These are phyloP conservation scores for Valencia hispanica DNA, from an alignment of 2,797 vertebrate genomes.

Conservation along the genomic window DNA sequence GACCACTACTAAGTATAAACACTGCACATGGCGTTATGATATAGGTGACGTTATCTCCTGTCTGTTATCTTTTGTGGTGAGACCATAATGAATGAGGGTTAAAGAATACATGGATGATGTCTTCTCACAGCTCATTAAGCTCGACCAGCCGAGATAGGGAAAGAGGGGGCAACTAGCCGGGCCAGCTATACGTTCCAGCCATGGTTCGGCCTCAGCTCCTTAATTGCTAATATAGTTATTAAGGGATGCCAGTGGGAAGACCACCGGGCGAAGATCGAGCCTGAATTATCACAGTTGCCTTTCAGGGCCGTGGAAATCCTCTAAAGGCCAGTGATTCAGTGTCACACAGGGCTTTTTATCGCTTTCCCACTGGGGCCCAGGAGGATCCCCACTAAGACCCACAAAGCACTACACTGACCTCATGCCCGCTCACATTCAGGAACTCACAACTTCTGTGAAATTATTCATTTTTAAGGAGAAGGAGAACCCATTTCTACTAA, in stretches of 20 bases:
- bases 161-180: constrained; percentile 18
- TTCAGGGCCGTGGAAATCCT: constrained; percentile 76
- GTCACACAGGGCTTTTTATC: constrained; percentile 75
- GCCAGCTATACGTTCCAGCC: constrained; percentile 25
- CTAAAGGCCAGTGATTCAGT: constrained; percentile 61
- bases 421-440: constrained; percentile 4
- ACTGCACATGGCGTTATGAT: constrained; percentile 25
- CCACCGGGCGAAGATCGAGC: constrained; percentile 57
- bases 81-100: constrained; percentile 59
- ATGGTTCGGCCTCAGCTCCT: constrained; percentile 34
- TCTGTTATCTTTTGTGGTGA: constrained; percentile 65
- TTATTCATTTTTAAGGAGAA: constrained; percentile 6
- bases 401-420: constrained; percentile 37
- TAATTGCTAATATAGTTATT: constrained; percentile 80
- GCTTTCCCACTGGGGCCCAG: constrained; percentile 58
- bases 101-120: constrained; percentile 55
- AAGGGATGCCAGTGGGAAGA: constrained; percentile 59
- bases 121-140: constrained; percentile 65
- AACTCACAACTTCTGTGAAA: constrained; percentile 5
- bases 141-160: constrained; percentile 10
- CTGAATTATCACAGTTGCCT: constrained; percentile 75
- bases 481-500: constrained; percentile 8
- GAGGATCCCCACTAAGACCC: constrained; percentile 56
- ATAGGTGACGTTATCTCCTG: constrained; percentile 60
- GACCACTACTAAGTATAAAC: constrained; percentile 64